phyloP scores from a whole-genome alignment of 1,140 invertebrate genomes.

The Cotesia glomerata region DNA sequence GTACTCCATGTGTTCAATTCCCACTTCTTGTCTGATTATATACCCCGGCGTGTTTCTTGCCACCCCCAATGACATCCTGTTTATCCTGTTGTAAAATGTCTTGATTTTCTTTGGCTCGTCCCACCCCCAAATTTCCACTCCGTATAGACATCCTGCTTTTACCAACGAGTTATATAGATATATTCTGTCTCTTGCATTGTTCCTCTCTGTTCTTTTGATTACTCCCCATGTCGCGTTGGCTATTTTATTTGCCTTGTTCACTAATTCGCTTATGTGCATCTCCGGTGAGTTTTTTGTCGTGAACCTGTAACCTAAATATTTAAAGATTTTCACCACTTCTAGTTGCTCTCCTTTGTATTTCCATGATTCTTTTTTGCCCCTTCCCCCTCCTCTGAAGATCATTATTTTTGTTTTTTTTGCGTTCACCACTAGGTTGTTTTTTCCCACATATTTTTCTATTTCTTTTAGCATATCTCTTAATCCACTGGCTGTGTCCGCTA shows the following conservation, averaged over 20 bases:
- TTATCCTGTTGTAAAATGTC: background rate
- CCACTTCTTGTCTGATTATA: background rate
- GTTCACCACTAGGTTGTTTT: too few species aligned
- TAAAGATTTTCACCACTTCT: background rate
- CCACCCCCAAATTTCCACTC: constrained; percentile 22
- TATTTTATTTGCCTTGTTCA: constrained; percentile 14
- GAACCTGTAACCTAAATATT: constrained; percentile 5
- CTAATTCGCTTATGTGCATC: background rate
- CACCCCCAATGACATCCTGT: too few species aligned
- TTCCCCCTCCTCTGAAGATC: background rate
- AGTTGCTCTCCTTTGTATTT: background rate
- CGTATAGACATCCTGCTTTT: constrained; percentile 11
- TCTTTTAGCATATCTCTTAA: too few species aligned
- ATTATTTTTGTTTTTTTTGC: too few species aligned
- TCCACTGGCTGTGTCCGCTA: too few species aligned
- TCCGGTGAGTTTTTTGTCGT: background rate
- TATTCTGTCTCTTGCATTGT: background rate
- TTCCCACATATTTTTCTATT: too few species aligned
- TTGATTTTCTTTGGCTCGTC: background rate
- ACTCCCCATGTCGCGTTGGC: constrained; percentile 19
- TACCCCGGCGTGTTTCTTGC: too few species aligned
- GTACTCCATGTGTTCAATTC: background rate
- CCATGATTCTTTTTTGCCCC: background rate
- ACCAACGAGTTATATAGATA: constrained; percentile 17
- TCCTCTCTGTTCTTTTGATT: too few species aligned